Conservation (phyloP, 1,140 invertebrate genomes). For the Temnothorax curvispinosus region DNA sequence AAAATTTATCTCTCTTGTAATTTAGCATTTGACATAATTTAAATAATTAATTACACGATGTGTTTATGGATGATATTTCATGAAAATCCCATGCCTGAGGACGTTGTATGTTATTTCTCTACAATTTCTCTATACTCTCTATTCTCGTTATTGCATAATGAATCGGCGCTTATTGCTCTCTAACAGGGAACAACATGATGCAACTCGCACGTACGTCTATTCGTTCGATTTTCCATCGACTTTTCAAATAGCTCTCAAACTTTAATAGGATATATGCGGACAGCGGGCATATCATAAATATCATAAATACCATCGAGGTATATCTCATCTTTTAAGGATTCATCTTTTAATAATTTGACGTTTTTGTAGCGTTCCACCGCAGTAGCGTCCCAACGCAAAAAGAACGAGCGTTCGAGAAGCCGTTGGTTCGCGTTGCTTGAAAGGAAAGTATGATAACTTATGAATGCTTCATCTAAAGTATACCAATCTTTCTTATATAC, state of each 20-base stretch:
- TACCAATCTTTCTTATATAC: slow-evolving; percentile 65
- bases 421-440: slow-evolving; percentile 83
- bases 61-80: slow-evolving; percentile 40
- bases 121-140: slow-evolving; percentile 62
- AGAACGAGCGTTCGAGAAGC: slow-evolving; percentile 84
- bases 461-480: slow-evolving; percentile 77
- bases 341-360: slow-evolving; percentile 76
- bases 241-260: slow-evolving; percentile 64
- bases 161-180: slow-evolving; percentile 59
- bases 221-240: slow-evolving; percentile 42
- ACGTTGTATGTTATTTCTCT: slow-evolving; percentile 48
- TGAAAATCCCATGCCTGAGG: slow-evolving; percentile 59
- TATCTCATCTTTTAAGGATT: slow-evolving; percentile 73
- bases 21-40: slow-evolving; percentile 69
- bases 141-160: slow-evolving; percentile 53
- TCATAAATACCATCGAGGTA: slow-evolving; percentile 73
- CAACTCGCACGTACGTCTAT: slow-evolving; percentile 62
- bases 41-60: slow-evolving; percentile 54
- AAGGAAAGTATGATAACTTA: slow-evolving; percentile 84
- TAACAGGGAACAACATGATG: slow-evolving; percentile 61
- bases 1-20: slow-evolving; percentile 62
- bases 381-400: slow-evolving; percentile 83
- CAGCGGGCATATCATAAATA: slow-evolving; percentile 36
- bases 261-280: slow-evolving; percentile 65
- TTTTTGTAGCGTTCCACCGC: slow-evolving; percentile 79